Evolutionary conservation across 2,888 invertebrate species (phyloP), one percentile per base, ranked within the genome.

Genomic region (Chirona hameri): DNA sequence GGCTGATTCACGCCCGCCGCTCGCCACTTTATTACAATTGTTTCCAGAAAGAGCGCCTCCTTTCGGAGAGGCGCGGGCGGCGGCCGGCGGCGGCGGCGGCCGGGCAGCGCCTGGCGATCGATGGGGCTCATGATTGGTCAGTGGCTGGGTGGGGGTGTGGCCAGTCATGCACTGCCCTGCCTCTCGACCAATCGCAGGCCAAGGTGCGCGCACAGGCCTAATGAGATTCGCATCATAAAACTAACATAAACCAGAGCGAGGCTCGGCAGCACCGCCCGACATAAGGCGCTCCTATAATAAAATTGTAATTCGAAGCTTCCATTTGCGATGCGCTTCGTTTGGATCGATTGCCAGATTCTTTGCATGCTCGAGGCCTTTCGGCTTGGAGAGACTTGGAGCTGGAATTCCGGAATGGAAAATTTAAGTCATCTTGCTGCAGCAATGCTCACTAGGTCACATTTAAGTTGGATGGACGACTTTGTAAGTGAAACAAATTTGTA

Each of bases 151-250:
- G 72, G 72, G 10, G 72, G 72, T 31, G 72, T 72, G 72, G 72
- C 72, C 24, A 39, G n/a, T 76, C 76, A 76, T 76, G 76, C 76
- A 24, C 76, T 76, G 76, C 14, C 39, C 76, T 24, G 39, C 39
- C 10, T 12, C 24, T 39, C 76, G 39, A 39, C 76, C 76, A 76
- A 76, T 76, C 21, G 39, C 76, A 24, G 46, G 39, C 46, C 76
- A 46, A 24, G 24, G 24, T 24, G 39, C 12, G 46, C 24, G 46
- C 76, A 18, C 21, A 4, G 9, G 21, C 24, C 14, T 76, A 76
- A 76, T 76, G 76, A 76, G 76, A 76, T 76, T 39, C 76, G 39
- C 39, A 46, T 76, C 76, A 76, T 76, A 76, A 76, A 76, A 39
- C 46, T 46, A 24, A 24, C 76, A 76, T 72, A 31, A 72, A 39